Evolutionary conservation across 1,140 invertebrate species (phyloP), one percentile per base, ranked within the genome.

Genomic region (Zophobas morio): DNA sequence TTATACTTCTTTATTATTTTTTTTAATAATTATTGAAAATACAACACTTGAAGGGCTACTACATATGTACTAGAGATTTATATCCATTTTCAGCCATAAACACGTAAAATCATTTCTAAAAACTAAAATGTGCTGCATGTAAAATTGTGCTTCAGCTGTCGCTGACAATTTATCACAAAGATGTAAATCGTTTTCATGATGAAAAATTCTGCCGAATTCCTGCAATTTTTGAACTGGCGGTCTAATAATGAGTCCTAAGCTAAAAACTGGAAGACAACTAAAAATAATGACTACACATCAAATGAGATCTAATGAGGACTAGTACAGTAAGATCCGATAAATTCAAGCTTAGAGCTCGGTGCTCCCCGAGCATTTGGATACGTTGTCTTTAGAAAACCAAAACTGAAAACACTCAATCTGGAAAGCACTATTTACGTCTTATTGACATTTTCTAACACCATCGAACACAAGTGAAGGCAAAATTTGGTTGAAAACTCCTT

Each of bases 401-500:
- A 20, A 20, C 20, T 20, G 20, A 20, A 20, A 20, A 20, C 20
- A 20, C 20, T 20, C 20, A 20, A 20, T 47, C n/a, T 42, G 49
- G 34, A 49, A 70, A 66, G 42, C 42, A 49, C 70, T 35, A 36
- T 46, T 81, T 84, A 86, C 35, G 82, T 63, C 63, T 86, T 87
- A 80, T 86, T 84, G 20, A 84, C 84, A 81, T 86, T 86, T 74
- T 86, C 84, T 71, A 87, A 80, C 53, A 87, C 85, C 84, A 86
- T 86, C n/a, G 84, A 85, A 81, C 85, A 86, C 47, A 86, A 77
- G 74, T 86, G 84, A 70, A 86, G 80, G 77, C 85, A 87, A 83
- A 86, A 86, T 78, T 86, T 86, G 6, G 85, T 85, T 1, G 85
- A 86, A 79, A 86, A 86, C 57, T 86, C 82, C 77, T 86, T 86